phyloP scores from a whole-genome alignment of 2,113 vertebrate genomes.

The Malurus melanocephalus region DNA sequence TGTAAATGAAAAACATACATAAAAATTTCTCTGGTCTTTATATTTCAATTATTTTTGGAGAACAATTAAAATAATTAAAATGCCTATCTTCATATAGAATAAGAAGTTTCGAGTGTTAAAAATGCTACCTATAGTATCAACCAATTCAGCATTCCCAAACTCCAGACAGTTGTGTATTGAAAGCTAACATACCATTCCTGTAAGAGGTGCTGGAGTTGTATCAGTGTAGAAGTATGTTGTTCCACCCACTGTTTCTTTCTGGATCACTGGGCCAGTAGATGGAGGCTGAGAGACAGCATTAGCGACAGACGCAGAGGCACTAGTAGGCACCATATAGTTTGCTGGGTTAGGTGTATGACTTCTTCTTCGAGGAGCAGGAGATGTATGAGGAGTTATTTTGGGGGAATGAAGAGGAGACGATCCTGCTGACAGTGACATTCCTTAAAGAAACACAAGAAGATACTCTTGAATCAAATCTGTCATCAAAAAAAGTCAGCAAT shows the following conservation, averaged over 20 bases:
- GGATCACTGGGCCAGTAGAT: constrained; percentile 87
- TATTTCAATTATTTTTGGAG: background rate
- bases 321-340: constrained; percentile 96
- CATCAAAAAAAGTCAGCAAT: background rate
- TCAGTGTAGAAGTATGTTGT: constrained; percentile 99
- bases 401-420: constrained; percentile 98
- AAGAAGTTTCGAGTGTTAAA: background rate
- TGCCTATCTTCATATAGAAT: background rate
- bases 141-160: background rate
- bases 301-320: constrained; percentile 78
- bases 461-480: background rate
- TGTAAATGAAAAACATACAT: background rate
- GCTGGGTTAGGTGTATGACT: constrained; percentile 97
- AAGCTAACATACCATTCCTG: constrained; percentile 87
- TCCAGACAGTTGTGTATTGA: background rate
- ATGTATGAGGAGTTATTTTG: constrained; percentile 98
- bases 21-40: background rate
- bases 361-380: constrained; percentile 92
- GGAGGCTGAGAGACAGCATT: constrained; percentile 82
- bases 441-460: constrained; percentile 71
- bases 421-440: constrained; percentile 96
- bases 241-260: constrained; percentile 98
- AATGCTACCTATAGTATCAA: background rate
- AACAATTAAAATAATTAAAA: background rate
- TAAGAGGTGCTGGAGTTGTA: constrained; percentile 89